Evolutionary conservation across 2,113 vertebrate species (phyloP), one percentile per base, ranked within the genome.

Genomic region (Dascyllus trimaculatus): DNA sequence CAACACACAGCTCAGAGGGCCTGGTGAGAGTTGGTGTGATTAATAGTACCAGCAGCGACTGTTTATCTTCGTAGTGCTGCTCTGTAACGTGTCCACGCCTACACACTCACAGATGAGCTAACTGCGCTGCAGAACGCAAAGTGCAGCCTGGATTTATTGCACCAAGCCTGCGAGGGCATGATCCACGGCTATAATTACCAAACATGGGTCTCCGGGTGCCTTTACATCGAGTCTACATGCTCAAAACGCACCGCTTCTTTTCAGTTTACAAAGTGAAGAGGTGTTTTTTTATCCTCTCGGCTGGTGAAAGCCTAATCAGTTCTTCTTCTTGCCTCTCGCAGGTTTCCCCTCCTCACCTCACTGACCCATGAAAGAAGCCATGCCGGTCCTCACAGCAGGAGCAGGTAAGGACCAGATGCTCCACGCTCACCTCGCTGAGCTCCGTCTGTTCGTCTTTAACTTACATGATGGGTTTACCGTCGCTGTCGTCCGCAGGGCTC

Each of bases 381-480:
- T 99, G 97, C 97, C 96, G 2, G 96, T 99, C 86, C 95, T 98
- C 64, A 96, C 97, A 0, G 97, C 96, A 86, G 96, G 96, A 90
- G 95, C 96, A n/a, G 97, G 97, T 98, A 91, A 88, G 89, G 54
- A 19, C 17, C 67, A 58, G 43, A 75, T 25, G 63, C 63, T 53
- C 51, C 7, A 56, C 66, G 48, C 57, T 32, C 29, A 14, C 49
- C 19, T 26, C 3, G 15, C 65, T 59, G 64, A 1, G 62, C 66
- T 66, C 67, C 78, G 58, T 85, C 85, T 91, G 89, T 56, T 76
- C 25, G 1, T 7, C 21, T 35, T 29, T 67, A 52, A 85, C 60
- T 0, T 25, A 60, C 63, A 8, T 13, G 6, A 13, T 40, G 56
- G 5, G 0, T 61, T 53, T 52, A 57, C 19, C 22, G 0, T 35